Base-by-base conservation (phyloP, 1,140 invertebrate genomes). In the Streblospio benedicti region DNA sequence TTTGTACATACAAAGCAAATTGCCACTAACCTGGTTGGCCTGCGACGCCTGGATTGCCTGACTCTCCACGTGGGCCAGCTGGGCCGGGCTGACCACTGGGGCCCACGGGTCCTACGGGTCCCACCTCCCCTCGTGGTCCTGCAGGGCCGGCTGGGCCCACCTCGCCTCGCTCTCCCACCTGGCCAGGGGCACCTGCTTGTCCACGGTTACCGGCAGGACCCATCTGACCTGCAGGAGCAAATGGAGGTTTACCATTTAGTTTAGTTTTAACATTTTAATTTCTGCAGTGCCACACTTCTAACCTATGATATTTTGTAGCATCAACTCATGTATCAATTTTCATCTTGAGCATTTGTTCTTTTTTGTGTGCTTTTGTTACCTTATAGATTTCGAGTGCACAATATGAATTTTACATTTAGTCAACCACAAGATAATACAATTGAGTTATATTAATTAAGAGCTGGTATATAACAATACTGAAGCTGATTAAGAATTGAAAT, bases 161-260 rank as follows among this genome's bases (percentile, higher is more conserved):
- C 16, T 68, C 63, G 30, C 75, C 74, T 20, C 52, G 49, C 49
- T 68, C 67, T 16, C 75, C 76, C 69, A 50, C 31, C 33, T 72
- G 69, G 20, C 77, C 80, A 31, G 18, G n/a, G 5, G 18, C 44
- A 18, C 44, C 44, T 47, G n/a, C 4, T 20, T n/a, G n/a, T 6
- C 44, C 44, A 5, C n/a, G 44, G 18, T 4, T 41, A 5, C 54
- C 54, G 9, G 41, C 35, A 9, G 38, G n/a, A 44, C 54, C 54
- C 20, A 41, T 35, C 54, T 57, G 54, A 43, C 54, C 54, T 47
- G 18, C 9, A 47, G 12, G n/a, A 41, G 38, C n/a, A n/a, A 41
- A 41, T 41, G n/a, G n/a, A 12, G 38, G 12, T 41, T 41, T 12
- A 41, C 12, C n/a, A 41, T 12, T 41, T 12, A n/a, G 12, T 12